These are phyloP conservation scores for Desoria tigrina DNA, from an alignment of 2,888 invertebrate species.

Conservation along the genomic window DNA sequence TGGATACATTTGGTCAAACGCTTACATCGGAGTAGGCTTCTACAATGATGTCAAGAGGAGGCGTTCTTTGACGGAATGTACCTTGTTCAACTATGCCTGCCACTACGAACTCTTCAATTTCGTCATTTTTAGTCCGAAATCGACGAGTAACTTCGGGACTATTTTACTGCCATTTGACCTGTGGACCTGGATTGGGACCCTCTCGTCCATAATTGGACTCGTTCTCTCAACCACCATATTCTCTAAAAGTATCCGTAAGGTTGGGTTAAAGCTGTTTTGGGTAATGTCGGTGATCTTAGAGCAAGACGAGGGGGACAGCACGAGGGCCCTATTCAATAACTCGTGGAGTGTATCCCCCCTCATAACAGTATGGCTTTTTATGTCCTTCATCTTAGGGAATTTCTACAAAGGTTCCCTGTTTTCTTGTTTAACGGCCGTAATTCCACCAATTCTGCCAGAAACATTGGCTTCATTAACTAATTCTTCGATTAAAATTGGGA, in stretches of 20 bases:
- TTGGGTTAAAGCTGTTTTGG: background rate
- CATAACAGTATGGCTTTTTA: background rate
- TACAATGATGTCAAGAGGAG: too few species aligned
- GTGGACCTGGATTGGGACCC: background rate
- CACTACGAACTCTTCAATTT: background rate
- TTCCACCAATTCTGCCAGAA: background rate
- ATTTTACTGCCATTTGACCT: background rate
- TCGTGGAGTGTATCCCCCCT: background rate
- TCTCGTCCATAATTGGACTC: background rate
- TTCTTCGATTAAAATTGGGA: background rate
- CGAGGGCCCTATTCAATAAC: background rate
- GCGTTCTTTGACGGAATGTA: too few species aligned
- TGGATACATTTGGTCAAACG: background rate
- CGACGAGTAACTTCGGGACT: background rate
- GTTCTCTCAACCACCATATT: background rate
- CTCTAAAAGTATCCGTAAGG: background rate
- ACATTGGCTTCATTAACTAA: background rate
- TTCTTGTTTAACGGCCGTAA: background rate
- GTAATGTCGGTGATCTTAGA: background rate
- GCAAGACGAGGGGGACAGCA: background rate
- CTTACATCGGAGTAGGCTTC: too few species aligned
- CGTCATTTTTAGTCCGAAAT: background rate
- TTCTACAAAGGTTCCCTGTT: constrained; percentile 14
- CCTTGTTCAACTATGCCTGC: background rate
- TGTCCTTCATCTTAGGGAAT: background rate